Conservation (phyloP, 2,888 invertebrate species). For the Arrhopalites spinosus region DNA sequence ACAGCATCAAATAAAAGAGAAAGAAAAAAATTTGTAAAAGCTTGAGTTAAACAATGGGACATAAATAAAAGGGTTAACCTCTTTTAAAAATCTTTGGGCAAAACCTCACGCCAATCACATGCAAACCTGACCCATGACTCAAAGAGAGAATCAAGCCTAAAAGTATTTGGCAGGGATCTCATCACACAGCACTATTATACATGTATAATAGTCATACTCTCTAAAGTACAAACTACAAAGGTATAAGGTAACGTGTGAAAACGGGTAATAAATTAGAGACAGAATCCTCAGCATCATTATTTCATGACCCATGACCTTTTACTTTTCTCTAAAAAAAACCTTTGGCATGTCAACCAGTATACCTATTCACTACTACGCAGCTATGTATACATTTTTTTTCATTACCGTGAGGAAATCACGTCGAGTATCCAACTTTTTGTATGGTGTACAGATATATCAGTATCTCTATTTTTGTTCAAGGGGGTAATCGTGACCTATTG, state of each 20-base stretch:
- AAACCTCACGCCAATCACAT: background rate
- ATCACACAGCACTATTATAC: too few species aligned
- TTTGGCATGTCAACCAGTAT: too few species aligned
- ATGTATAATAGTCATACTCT: too few species aligned
- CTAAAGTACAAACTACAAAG: too few species aligned
- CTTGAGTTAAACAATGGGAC: constrained; percentile 5
- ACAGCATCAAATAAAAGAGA: too few species aligned
- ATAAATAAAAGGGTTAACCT: constrained; percentile 7
- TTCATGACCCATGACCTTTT: background rate
- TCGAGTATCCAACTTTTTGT: background rate
- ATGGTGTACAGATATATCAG: background rate
- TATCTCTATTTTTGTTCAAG: too few species aligned
- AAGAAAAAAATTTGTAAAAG: too few species aligned
- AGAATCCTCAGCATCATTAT: background rate
- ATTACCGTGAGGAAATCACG: background rate
- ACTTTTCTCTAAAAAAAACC: too few species aligned
- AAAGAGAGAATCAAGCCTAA: background rate
- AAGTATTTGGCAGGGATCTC: background rate
- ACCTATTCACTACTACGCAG: too few species aligned
- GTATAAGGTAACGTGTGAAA: too few species aligned
- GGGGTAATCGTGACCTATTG: too few species aligned
- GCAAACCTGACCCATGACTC: constrained; percentile 5
- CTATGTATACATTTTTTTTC: background rate
- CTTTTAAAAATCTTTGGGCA: background rate
- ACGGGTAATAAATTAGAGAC: background rate